Evolutionary conservation across 2,113 vertebrate genomes (phyloP).

Genomic region (Myotis yumanensis): DNA sequence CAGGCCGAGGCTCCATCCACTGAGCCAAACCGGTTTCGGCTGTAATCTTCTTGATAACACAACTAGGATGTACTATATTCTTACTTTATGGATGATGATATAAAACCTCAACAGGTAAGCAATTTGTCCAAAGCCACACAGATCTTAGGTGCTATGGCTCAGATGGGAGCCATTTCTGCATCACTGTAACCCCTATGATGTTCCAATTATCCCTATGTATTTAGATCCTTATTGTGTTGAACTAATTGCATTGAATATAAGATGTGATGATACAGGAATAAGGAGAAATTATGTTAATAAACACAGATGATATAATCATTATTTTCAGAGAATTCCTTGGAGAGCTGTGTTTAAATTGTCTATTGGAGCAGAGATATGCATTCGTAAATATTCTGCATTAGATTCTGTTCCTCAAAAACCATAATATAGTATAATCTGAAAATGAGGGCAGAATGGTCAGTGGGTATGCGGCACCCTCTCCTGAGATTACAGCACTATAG

Average conservation of each 20-base stretch:
- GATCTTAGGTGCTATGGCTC: background rate
- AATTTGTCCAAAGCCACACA: conserved; percentile 17
- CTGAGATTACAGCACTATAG: background rate
- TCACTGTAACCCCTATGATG: background rate
- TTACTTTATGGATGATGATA: conserved; percentile 19
- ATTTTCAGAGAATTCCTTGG: conserved; percentile 23
- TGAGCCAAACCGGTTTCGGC: no score
- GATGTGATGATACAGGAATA: background rate
- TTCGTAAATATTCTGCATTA: background rate
- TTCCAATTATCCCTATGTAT: background rate
- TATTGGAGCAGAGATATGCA: background rate
- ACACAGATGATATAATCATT: background rate
- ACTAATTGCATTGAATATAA: background rate
- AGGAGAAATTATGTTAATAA: background rate
- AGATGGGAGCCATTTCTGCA: conserved; percentile 1
- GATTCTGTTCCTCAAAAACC: background rate
- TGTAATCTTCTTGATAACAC: background rate
- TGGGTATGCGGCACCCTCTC: background rate
- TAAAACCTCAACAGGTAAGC: conserved; percentile 23
- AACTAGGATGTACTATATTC: background rate
- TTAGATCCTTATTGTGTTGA: background rate
- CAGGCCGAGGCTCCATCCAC: no score
- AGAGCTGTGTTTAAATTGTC: background rate
- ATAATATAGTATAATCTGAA: background rate
- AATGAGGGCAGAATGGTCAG: background rate